Base-by-base conservation (phyloP, 2,888 invertebrate species). In the Luperina nickerlii region DNA sequence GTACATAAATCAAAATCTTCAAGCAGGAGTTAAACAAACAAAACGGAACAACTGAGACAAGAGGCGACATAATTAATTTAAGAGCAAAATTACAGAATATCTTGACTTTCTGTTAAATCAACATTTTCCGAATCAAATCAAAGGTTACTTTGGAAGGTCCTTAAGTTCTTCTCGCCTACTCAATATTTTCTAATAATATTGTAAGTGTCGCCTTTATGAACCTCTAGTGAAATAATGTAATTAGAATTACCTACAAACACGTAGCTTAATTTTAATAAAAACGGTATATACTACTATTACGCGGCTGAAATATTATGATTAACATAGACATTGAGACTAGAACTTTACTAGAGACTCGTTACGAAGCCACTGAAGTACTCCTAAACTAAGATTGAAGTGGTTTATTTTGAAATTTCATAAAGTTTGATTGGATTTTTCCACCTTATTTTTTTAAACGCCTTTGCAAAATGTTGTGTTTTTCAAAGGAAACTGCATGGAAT, bases 401-500 rank as follows among this genome's bases (percentile, higher is more conserved):
- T 77, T 73, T 66, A 78, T 82, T 83, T 76, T 70, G 65, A 76
- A 73, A 74, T 79, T 78, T 76, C 66, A 48, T 72, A 68, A 89
- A 89, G 75, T 81, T 84, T 67, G 51, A 89, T 84, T 84, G 42
- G 74, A 71, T 76, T 67, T 81, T 74, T 79, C 79, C n/a, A 57
- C 7, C 20, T 67, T 69, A 62, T 78, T 63, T 79, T 69, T 70
- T 57, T 1, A 45, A 13, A 9, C 5, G 13, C 27, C 45, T 57
- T 63, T 62, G 27, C 32, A 32, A 54, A 38, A 54, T 13, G 13
- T n/a, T 24, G 24, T 57, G 48, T 54, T 78, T 78, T 78, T 68
- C 77, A 68, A 65, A 76, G 15, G 45, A 48, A 63, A 70, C 27
- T 48, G 8, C 20, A 54, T 63, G 32, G 9, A 51, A 78, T 15